Percentiles rank a stretch among this genome's conserved stretches.
These are phyloP conservation scores for Xiphorhynchus elegans DNA, from an alignment of 2,113 vertebrate genomes.

Conservation along the genomic window DNA sequence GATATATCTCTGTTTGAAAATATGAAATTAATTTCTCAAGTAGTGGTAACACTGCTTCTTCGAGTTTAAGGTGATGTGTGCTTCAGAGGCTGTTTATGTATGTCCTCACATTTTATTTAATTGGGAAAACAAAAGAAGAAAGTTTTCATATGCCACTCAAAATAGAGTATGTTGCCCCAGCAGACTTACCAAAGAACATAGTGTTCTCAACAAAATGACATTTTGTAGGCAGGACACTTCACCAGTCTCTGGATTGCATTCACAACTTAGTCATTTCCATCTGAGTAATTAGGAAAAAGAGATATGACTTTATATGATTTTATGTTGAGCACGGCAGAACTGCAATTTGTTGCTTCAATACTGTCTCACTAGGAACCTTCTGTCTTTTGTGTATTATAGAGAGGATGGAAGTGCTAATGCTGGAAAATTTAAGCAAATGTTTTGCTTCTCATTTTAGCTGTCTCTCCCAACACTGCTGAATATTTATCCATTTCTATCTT, in stretches of 20 bases:
- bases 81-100: neutral
- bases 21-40: neutral
- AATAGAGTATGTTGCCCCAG: neutral
- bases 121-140: neutral
- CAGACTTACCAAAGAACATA: neutral
- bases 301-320: neutral
- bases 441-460: slow-evolving; percentile 2
- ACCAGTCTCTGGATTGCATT: neutral
- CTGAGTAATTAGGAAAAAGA: neutral
- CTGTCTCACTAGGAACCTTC: neutral
- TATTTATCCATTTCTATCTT: neutral
- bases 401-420: neutral
- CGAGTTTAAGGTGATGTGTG: neutral
- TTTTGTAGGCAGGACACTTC: neutral
- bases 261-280: neutral
- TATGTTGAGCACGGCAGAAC: neutral
- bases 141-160: neutral
- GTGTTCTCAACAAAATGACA: neutral
- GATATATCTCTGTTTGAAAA: neutral
- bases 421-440: neutral
- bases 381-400: neutral
- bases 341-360: neutral
- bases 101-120: neutral
- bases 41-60: neutral
- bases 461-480: neutral